phyloP scores from a whole-genome alignment of 2,113 vertebrate species.

The Cebidichthys violaceus region DNA sequence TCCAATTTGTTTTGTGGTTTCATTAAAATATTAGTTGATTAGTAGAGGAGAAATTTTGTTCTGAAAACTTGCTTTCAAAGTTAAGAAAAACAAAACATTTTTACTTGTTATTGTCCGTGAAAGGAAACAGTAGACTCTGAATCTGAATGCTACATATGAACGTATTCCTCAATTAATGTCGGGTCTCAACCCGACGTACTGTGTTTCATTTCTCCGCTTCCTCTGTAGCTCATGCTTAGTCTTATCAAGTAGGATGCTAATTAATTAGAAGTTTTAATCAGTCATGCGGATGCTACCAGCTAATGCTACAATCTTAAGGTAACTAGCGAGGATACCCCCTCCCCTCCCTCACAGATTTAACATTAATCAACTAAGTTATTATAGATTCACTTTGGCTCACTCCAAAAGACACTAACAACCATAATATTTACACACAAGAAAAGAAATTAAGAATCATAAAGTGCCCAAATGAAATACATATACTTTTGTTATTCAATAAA shows the following conservation, averaged over 20 bases:
- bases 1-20: slow-evolving; percentile 7
- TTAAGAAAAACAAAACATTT: not conserved
- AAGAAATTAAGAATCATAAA: slow-evolving; percentile 69
- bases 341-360: slow-evolving; percentile 56
- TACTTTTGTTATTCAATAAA: slow-evolving; percentile 39
- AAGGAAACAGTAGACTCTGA: slow-evolving; percentile 6
- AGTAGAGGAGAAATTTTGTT: not conserved
- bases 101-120: not conserved
- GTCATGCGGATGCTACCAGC: slow-evolving; percentile 81
- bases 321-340: slow-evolving; percentile 69
- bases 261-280: slow-evolving; percentile 58
- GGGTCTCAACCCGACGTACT: not conserved
- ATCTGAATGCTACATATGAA: slow-evolving; percentile 67
- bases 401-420: slow-evolving; percentile 65
- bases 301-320: slow-evolving; percentile 81
- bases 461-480: slow-evolving; percentile 68
- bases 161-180: slow-evolving; percentile 27
- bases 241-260: slow-evolving; percentile 69
- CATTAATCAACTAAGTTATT: slow-evolving; percentile 55
- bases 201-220: slow-evolving; percentile 6
- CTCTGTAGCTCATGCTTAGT: slow-evolving; percentile 68
- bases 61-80: slow-evolving; percentile 19
- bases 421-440: slow-evolving; percentile 69
- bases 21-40: slow-evolving; percentile 16
- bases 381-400: slow-evolving; percentile 76